Percentiles rank a stretch among this genome's conserved stretches.
Conservation (phyloP, 2,797 vertebrate genomes). For the Syndactyla subalaris region DNA sequence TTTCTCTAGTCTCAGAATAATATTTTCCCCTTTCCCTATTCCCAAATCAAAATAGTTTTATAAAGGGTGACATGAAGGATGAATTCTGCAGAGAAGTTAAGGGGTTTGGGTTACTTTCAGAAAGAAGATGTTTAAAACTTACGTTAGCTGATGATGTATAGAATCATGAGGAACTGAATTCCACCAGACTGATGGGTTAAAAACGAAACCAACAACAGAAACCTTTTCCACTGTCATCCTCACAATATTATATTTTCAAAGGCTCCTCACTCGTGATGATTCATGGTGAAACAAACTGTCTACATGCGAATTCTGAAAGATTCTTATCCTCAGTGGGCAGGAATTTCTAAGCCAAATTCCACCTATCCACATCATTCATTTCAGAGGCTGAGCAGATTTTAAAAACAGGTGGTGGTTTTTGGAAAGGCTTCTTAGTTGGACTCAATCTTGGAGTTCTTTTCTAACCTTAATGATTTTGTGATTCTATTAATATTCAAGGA, state of each 20-base stretch:
- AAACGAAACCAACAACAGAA: neutral
- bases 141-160: neutral
- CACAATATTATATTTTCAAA: neutral
- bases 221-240: neutral
- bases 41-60: neutral
- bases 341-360: neutral
- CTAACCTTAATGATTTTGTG: neutral
- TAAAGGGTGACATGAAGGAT: neutral
- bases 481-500: neutral
- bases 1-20: neutral
- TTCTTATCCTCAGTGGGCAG: neutral
- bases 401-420: rapidly evolving
- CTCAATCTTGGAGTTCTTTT: neutral
- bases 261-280: neutral
- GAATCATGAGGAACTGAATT: neutral
- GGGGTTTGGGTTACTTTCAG: neutral
- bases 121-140: neutral
- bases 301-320: neutral
- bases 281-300: neutral
- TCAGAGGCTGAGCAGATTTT: neutral
- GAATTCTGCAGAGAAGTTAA: neutral
- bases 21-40: neutral
- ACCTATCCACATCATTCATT: neutral
- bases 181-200: neutral
- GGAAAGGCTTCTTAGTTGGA: neutral